Conservation (phyloP, 2,113 vertebrate genomes). For the Vidua macroura region DNA sequence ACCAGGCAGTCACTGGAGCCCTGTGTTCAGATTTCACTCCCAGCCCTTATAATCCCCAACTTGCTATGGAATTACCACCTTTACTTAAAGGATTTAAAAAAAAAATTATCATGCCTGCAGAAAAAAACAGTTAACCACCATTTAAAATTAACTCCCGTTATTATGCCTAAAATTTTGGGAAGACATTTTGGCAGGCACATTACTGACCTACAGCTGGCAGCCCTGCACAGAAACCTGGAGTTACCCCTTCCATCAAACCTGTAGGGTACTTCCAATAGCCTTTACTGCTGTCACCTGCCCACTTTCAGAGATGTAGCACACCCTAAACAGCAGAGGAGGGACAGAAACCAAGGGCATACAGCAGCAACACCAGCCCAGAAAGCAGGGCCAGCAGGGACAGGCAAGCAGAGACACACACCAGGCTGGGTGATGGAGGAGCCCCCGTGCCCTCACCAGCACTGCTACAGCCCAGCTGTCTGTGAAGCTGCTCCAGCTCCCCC, state of each 20-base stretch:
- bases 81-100: neutral
- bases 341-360: neutral
- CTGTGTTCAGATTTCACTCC: accelerated
- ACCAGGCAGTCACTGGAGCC: neutral
- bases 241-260: neutral
- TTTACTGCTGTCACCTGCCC: neutral
- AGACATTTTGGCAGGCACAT: neutral
- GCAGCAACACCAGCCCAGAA: neutral
- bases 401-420: neutral
- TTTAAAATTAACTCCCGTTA: neutral
- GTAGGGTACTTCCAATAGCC: neutral
- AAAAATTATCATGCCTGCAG: neutral
- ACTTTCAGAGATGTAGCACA: accelerated
- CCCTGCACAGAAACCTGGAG: neutral
- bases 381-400: neutral
- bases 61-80: neutral
- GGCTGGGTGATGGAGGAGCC: neutral
- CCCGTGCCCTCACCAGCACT: neutral
- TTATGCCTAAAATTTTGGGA: neutral
- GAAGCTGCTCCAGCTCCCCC: neutral
- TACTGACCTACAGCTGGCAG: neutral
- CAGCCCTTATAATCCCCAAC: neutral
- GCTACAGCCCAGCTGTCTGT: neutral
- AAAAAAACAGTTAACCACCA: neutral
- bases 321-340: neutral